Evolutionary conservation across 1,140 invertebrate genomes (phyloP).

Genomic region (Drosophila ercepeae): DNA sequence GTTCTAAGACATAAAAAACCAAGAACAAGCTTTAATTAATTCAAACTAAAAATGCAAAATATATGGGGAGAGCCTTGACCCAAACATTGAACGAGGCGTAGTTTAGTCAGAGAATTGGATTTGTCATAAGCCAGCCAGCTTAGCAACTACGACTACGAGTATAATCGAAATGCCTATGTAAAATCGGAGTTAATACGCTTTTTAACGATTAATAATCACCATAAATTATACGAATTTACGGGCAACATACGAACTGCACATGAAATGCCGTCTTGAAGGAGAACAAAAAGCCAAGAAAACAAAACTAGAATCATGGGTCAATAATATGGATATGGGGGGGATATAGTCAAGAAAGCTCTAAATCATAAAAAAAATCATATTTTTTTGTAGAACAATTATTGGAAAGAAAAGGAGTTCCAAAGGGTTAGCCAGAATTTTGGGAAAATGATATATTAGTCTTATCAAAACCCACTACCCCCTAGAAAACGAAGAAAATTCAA

Average conservation of each 20-base stretch:
- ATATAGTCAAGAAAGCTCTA: background rate
- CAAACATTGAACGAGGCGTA: constrained; percentile 23
- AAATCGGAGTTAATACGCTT: constrained; percentile 28
- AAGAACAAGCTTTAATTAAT: background rate
- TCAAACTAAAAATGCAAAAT: background rate
- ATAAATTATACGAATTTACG: constrained; percentile 45
- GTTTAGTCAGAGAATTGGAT: constrained; percentile 7
- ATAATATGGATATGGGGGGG: background rate
- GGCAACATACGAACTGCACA: background rate
- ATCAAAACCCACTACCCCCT: background rate
- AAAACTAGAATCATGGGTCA: background rate
- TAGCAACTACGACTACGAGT: background rate
- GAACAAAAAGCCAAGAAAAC: constrained; percentile 6
- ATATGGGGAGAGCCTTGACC: constrained; percentile 20
- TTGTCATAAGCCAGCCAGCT: background rate
- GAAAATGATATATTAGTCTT: too few relatives aligned
- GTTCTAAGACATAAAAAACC: background rate
- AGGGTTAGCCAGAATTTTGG: too few relatives aligned
- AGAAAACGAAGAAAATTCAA: constrained; percentile 25
- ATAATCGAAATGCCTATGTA: constrained; percentile 27
- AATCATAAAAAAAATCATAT: background rate
- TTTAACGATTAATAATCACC: constrained; percentile 40
- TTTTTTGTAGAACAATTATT: too few relatives aligned
- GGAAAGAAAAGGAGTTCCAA: too few relatives aligned
- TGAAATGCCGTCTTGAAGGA: constrained; percentile 15